Conservation (phyloP, 2,888 invertebrate genomes). For the Orchesellides sinensis region DNA sequence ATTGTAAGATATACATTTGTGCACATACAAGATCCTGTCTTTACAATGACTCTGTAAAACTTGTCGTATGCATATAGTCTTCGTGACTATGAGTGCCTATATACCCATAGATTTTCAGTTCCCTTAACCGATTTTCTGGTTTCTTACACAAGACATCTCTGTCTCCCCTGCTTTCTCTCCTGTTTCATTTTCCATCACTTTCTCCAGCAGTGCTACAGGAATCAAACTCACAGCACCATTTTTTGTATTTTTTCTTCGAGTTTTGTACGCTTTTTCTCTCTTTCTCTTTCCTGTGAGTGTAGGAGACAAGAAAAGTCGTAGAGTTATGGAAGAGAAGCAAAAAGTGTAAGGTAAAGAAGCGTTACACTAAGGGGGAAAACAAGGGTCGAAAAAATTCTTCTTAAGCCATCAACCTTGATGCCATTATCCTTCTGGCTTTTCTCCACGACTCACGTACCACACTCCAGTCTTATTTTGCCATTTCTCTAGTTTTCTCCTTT, state of each 20-base stretch:
- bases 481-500: conserved; percentile 20
- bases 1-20: background rate
- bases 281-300: conserved; percentile 25
- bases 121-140: conserved; percentile 59
- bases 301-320: conserved; percentile 50
- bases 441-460: conserved; percentile 59
- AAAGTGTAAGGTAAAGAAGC: conserved; percentile 44
- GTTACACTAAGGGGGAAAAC: conserved; percentile 41
- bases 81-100: background rate
- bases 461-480: conserved; percentile 17
- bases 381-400: conserved; percentile 53
- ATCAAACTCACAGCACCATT: conserved; percentile 14
- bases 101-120: conserved; percentile 30
- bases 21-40: background rate
- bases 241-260: conserved; percentile 19
- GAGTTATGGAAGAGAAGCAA: conserved; percentile 39
- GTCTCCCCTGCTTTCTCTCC: conserved; percentile 41
- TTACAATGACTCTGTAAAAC: background rate
- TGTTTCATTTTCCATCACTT: background rate
- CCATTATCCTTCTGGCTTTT: conserved; percentile 62
- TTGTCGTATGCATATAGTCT: background rate
- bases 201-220: conserved; percentile 6
- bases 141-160: conserved; percentile 58
- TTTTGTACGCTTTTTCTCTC: conserved; percentile 25
- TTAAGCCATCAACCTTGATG: conserved; percentile 62